A percentile compares a stretch with the other conserved stretches of the same genome.
These are phyloP conservation scores for Chascanopsetta lugubris DNA, from an alignment of 2,113 vertebrate genomes.

Conservation along the genomic window DNA sequence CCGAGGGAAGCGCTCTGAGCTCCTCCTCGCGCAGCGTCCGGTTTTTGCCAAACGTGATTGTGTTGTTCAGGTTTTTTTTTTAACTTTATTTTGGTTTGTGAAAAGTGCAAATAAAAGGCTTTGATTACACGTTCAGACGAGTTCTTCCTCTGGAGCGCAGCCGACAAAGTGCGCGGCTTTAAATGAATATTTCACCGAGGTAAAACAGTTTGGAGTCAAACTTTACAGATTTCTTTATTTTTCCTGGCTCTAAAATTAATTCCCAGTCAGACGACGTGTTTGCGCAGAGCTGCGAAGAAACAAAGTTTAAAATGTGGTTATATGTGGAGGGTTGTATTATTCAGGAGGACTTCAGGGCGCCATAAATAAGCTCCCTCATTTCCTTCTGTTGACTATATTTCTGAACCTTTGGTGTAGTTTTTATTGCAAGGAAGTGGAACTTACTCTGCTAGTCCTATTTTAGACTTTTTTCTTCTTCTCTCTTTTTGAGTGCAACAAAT, in stretches of 20 bases:
- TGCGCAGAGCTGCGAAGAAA: slow-evolving; percentile 54
- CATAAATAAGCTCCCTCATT: slow-evolving; percentile 72
- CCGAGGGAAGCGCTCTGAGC: slow-evolving; percentile 24
- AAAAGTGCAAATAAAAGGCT: slow-evolving; percentile 63
- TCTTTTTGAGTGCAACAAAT: slow-evolving; percentile 69
- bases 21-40: slow-evolving; percentile 19
- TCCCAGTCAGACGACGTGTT: slow-evolving; percentile 49
- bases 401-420: slow-evolving; percentile 72
- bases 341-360: slow-evolving; percentile 68
- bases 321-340: slow-evolving; percentile 69
- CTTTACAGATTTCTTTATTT: slow-evolving; percentile 61
- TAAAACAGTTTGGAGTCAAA: slow-evolving; percentile 68
- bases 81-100: slow-evolving; percentile 48
- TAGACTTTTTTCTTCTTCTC: slow-evolving; percentile 37
- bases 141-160: slow-evolving; percentile 30
- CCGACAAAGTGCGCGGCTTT: slow-evolving; percentile 37
- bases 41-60: slow-evolving; percentile 32
- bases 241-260: slow-evolving; percentile 45
- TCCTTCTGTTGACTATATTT: slow-evolving; percentile 68
- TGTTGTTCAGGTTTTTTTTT: slow-evolving; percentile 46
- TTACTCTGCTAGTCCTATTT: slow-evolving; percentile 72
- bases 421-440: slow-evolving; percentile 72
- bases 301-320: slow-evolving; percentile 66
- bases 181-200: slow-evolving; percentile 58
- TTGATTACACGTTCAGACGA: slow-evolving; percentile 49